Evolutionary conservation across 2,888 invertebrate species (phyloP), one percentile per base, ranked within the genome.

Genomic region (Flexamia atlantica): DNA sequence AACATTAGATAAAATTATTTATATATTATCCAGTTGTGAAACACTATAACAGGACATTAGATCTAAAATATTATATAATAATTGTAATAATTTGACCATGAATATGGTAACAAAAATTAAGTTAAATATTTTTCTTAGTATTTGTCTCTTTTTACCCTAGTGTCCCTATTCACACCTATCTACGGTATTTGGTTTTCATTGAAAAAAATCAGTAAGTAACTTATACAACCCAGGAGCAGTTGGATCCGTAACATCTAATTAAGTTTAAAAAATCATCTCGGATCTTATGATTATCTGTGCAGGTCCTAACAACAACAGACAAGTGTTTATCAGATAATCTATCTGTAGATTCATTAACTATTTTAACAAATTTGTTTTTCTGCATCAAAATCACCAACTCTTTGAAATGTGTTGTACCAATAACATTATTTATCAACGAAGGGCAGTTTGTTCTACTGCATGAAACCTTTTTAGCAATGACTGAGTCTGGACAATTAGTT

Each of bases 261-360:
- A 17, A 74, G 14, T 25, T n/a, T 74, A 74, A 32, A 32, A 74
- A 74, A 14, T 74, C 74, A 74, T 74, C 74, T 25, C 32, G 4
- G 1, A 32, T 36, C 14, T 74, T 17, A 5, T 28, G 30, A 46
- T 74, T 12, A 30, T 5, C 32, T 25, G 17, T 2, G 36, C 74
- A 74, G 17, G 74, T 74, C 25, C 74, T 32, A 23, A 74, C 74
- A 42, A 72, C 72, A 36, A 74, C 32, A 9, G 74, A 32, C 23
- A 74, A 46, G n/a, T 74, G 74, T 32, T 74, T 74, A 2, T 74
- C 74, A 14, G 74, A 5, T 36, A 17, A 12, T 74, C 40, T 74
- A 36, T 32, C 9, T 5, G 74, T 74, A 74, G 74, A 74, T 17
- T 74, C 74, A 74, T 74, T 40, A 74, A 32, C 32, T 23, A 74